Evolutionary conservation across 2,888 invertebrate species (phyloP).

Genomic region (Limnephilus lunatus): DNA sequence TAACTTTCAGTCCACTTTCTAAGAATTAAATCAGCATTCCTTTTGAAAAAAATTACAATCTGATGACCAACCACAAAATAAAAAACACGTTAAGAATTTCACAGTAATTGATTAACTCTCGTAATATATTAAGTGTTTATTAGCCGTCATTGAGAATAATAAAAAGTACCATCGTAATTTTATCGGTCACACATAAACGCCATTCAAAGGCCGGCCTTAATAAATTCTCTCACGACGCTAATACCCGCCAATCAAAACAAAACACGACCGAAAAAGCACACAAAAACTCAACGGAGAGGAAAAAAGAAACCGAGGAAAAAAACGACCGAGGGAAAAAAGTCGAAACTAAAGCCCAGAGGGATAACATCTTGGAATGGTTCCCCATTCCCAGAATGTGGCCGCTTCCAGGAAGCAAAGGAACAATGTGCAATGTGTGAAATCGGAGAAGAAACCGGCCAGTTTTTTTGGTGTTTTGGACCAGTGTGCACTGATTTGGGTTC

Average conservation of each 20-base stretch:
- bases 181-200: slow-evolving; percentile 32
- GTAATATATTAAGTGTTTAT: slow-evolving; percentile 10
- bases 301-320: slow-evolving; percentile 23
- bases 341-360: slow-evolving; percentile 33
- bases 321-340: slow-evolving; percentile 9
- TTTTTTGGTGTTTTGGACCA: slow-evolving; percentile 15
- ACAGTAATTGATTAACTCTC: background rate
- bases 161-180: slow-evolving; percentile 13
- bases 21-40: background rate
- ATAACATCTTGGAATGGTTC: slow-evolving; percentile 26
- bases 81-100: background rate
- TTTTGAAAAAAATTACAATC: background rate
- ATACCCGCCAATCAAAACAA: slow-evolving; percentile 57
- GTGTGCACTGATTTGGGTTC: slow-evolving; percentile 42
- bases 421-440: slow-evolving; percentile 47
- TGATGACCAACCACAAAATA: background rate
- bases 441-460: slow-evolving; percentile 38
- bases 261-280: slow-evolving; percentile 48
- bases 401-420: slow-evolving; percentile 42
- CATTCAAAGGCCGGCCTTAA: slow-evolving; percentile 2
- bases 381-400: slow-evolving; percentile 33
- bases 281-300: slow-evolving; percentile 18
- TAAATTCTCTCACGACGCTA: slow-evolving; percentile 50
- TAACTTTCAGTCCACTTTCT: background rate
- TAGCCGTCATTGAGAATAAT: background rate